Base-by-base conservation (phyloP, 2,113 vertebrate species). In the Globicephala melas region DNA sequence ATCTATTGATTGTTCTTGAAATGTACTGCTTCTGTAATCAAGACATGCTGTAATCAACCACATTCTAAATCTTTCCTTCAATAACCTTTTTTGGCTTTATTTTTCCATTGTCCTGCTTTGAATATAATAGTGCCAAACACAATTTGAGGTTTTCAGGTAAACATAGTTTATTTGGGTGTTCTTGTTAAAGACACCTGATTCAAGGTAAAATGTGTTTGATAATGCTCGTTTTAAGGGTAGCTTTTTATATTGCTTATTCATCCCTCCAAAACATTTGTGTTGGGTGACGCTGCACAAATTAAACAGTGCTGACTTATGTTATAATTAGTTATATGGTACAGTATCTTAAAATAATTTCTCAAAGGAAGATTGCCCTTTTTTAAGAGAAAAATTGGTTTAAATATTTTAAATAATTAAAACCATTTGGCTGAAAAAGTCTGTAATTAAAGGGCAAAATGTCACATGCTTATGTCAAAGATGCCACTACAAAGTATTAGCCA, bases 1-100 rank as follows among this genome's bases (percentile, higher is more conserved):
- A 97, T 96, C 70, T 93, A 97, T 50, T 60, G 6, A 97, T 96
- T 98, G 92, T 53, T 98, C 86, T 98, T 98, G 79, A 97, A 62
- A 96, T 92, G 87, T 76, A 85, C 94, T 95, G 38, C 58, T 94
- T 93, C 14, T 93, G 11, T 84, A 98, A 97, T 97, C 98, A 98
- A 63, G 94, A 92, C 44, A 97, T 0, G 1, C 0, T 65, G 68
- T 68, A 98, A 89, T 97, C 58, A 97, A 65, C 26, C 83, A 25
- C 31, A 36, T 91, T 96, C 90, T 63, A 88, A 96, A 97, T 94
- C 25, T 95, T 58, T 25, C 15, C 96, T 95, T 95, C 90, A 80
- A 28, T 73, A 96, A 96, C 60, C 1, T 25, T 98, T 74, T 74
- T 36, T 60, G 55, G 8, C 21, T 97, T 97, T 47, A 33, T 93